phyloP scores from a whole-genome alignment of 2,113 vertebrate species.

The Ascaphus truei region DNA sequence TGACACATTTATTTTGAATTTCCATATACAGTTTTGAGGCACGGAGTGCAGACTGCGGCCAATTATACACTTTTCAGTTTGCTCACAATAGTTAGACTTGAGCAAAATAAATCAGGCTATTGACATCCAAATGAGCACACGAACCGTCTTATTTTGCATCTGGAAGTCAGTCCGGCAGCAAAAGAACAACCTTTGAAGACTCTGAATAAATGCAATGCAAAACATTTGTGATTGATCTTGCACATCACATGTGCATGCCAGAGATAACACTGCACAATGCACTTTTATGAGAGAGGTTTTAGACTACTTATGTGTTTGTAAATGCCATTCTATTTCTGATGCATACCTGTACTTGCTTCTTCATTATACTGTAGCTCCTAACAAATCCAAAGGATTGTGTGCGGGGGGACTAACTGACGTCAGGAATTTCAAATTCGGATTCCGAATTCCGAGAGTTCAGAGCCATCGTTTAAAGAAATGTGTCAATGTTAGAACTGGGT shows the following conservation, averaged over 20 bases:
- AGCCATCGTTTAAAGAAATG: background rate
- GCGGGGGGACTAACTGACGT: background rate
- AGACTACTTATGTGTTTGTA: background rate
- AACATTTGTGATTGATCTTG: conserved; percentile 22
- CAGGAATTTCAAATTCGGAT: background rate
- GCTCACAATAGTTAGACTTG: conserved; percentile 7
- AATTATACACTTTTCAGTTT: conserved; percentile 21
- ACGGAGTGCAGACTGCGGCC: background rate
- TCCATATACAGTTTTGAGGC: background rate
- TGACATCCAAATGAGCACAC: conserved; percentile 28
- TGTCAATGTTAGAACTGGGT: background rate
- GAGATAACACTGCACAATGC: conserved; percentile 24
- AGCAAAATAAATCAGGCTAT: conserved; percentile 11
- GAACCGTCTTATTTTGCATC: conserved; percentile 18
- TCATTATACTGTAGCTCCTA: background rate
- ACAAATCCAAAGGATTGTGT: background rate
- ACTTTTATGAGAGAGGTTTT: background rate
- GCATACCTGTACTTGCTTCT: background rate
- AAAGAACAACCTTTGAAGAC: conserved; percentile 12
- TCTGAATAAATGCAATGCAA: conserved; percentile 9
- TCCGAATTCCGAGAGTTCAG: background rate
- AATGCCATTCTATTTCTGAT: conserved; percentile 19
- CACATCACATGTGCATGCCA: background rate
- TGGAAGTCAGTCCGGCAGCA: conserved; percentile 16
- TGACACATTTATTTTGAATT: conserved; percentile 27